A percentile compares a stretch with the other conserved stretches of the same genome.
These are phyloP conservation scores for Corythoichthys intestinalis DNA, from an alignment of 2,113 vertebrate genomes.

Conservation along the genomic window DNA sequence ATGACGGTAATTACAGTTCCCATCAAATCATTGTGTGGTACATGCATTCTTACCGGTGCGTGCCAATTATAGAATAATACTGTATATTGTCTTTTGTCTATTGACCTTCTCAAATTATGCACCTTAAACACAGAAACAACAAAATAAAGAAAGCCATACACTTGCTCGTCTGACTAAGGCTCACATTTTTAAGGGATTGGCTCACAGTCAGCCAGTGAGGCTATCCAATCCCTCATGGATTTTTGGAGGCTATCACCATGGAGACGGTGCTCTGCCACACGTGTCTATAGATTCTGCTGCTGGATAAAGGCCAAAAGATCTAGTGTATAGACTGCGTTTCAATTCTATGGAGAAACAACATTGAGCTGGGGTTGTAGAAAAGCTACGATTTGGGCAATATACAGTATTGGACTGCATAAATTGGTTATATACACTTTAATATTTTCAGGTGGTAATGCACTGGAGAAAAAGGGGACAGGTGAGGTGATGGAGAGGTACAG, in stretches of 20 bases:
- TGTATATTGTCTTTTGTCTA: not conserved
- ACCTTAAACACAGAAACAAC: not conserved
- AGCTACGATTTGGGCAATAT: conserved; percentile 11
- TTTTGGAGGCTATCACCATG: conserved; percentile 81
- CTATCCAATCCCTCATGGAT: conserved; percentile 77
- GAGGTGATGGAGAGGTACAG: conserved; percentile 19
- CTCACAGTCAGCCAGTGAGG: conserved; percentile 62
- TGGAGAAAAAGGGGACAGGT: conserved; percentile 9
- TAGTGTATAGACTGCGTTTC: conserved; percentile 50
- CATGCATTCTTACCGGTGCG: not conserved
- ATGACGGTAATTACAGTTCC: not conserved
- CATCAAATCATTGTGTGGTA: not conserved
- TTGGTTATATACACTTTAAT: not conserved
- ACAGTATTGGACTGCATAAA: not conserved
- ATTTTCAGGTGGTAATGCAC: conserved; percentile 4
- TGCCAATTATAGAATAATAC: not conserved
- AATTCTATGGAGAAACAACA: conserved; percentile 31
- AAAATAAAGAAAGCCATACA: not conserved
- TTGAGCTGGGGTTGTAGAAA: conserved; percentile 13
- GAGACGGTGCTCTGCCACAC: conserved; percentile 75
- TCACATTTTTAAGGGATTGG: conserved; percentile 29
- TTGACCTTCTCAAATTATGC: not conserved
- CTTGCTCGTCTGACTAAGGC: conserved; percentile 30
- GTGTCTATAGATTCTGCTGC: conserved; percentile 74
- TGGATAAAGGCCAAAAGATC: conserved; percentile 72